Evolutionary conservation across 1,140 invertebrate genomes (phyloP).

Genomic region (Euura saliciscinereae): DNA sequence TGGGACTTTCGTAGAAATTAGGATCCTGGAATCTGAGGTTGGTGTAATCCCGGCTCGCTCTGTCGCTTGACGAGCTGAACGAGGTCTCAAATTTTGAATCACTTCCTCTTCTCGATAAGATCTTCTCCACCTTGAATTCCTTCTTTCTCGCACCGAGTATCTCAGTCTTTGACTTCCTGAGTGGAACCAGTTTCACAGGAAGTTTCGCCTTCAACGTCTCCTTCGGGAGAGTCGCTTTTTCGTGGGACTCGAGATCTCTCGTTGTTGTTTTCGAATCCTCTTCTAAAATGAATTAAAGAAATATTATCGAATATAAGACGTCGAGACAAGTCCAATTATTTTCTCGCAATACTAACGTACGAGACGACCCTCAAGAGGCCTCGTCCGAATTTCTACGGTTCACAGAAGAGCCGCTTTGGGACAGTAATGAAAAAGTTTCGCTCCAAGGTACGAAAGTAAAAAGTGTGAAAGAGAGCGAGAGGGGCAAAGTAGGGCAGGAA

Average conservation of each 20-base stretch:
- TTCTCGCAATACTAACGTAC: no score
- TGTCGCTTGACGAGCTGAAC: conserved; percentile 41
- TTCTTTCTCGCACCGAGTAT: conserved; percentile 44
- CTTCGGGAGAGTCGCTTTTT: conserved; percentile 51
- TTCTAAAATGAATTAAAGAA: conserved; percentile 36
- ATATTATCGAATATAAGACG: no score
- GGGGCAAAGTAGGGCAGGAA: no score
- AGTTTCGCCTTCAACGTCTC: conserved; percentile 41
- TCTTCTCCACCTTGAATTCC: conserved; percentile 43
- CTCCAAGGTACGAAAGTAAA: no score
- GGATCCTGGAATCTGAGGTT: conserved; percentile 54
- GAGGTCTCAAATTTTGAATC: conserved; percentile 27
- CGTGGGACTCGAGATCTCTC: conserved; percentile 59
- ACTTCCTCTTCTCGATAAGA: conserved; percentile 35
- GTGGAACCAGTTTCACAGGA: conserved; percentile 48
- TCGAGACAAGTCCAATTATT: no score
- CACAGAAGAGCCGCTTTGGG: no score
- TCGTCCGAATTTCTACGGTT: no score
- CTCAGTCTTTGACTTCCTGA: conserved; percentile 42
- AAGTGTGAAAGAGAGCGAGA: no score
- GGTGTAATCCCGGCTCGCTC: conserved; percentile 51
- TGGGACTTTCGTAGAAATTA: conserved; percentile 51
- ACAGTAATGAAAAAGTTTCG: no score
- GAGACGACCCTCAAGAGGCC: no score
- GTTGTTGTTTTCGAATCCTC: conserved; percentile 60